Base-by-base conservation (phyloP, 64 coral and sea anemone genomes). In the Porites lutea region DNA sequence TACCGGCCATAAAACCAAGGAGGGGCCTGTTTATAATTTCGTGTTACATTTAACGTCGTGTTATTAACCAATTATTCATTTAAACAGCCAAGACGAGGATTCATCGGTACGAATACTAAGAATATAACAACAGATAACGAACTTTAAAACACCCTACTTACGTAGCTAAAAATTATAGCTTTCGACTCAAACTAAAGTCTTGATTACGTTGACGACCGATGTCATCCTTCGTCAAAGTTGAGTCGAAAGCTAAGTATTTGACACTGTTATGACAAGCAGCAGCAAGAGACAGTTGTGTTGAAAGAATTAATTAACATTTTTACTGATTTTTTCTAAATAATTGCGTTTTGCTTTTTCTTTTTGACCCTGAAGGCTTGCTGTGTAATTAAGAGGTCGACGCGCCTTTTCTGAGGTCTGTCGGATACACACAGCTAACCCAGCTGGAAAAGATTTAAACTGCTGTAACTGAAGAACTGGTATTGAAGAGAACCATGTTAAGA, bases 321-420 rank as follows among this genome's bases (percentile, higher is more conserved):
- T 69, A 68, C 69, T 23, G 69, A 84, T 52, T 84, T 47, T 11
- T 52, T 16, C 18, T 22, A 4, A 14, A 55, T 81, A 45, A 58
- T 81, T 81, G 78, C 47, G 58, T 8, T 84, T 67, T 5, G 27
- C 44, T 48, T 22, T 16, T 46, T 37, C 27, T 64, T 73, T 13
- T 79, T 82, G 55, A 82, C 55, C 58, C 23, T 82, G 59, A 15
- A 49, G 59, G 60, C 44, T 63, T 82, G 59, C 47, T 82, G 45
- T 82, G 11, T 48, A 66, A 82, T 82, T 27, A 65, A 82, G 37
- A 43, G 58, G 59, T 60, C 78, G 78, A 37, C 78, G 16, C 57
- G 6, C 54, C 13, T 78, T 51, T 55, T 51, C 48, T 76, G 4
- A 49, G 15, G 73, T 48, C 51, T 76, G 4, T 50, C 46, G 12